A percentile compares a stretch with the other conserved stretches of the same genome.
These are phyloP conservation scores for Temnothorax curvispinosus DNA, from an alignment of 1,140 invertebrate species.

Conservation along the genomic window DNA sequence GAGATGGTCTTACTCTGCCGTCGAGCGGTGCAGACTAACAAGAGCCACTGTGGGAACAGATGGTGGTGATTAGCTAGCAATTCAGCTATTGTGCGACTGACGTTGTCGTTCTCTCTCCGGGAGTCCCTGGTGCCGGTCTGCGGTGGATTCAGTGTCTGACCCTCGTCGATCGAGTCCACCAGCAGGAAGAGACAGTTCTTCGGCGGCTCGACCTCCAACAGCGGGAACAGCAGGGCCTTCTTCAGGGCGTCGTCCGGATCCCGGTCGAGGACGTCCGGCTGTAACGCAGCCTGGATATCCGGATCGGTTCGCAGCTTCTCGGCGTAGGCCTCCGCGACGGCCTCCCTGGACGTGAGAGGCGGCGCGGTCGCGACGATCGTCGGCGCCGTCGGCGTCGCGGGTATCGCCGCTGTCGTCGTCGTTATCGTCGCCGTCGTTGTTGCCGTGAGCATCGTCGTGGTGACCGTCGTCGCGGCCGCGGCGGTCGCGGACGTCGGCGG, in stretches of 20 bases:
- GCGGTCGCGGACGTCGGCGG: slow-evolving; percentile 34
- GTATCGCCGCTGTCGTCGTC: neutral
- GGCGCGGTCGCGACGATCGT: slow-evolving; percentile 72
- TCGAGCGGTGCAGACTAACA: slow-evolving; percentile 95
- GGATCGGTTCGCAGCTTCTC: slow-evolving; percentile 92
- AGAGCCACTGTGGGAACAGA: slow-evolving; percentile 96
- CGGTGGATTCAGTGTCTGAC: slow-evolving; percentile 81
- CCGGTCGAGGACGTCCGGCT: slow-evolving; percentile 91
- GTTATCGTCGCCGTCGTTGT: slow-evolving; percentile 43
- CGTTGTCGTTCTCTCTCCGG: slow-evolving; percentile 85
- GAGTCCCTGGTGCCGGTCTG: slow-evolving; percentile 81
- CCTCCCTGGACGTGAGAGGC: slow-evolving; percentile 78
- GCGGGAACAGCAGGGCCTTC: slow-evolving; percentile 93
- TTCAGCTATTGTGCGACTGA: slow-evolving; percentile 92
- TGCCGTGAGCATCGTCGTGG: slow-evolving; percentile 65
- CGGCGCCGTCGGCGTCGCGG: slow-evolving; percentile 67
- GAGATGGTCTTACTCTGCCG: slow-evolving; percentile 94
- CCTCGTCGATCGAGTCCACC: slow-evolving; percentile 97
- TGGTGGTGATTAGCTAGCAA: slow-evolving; percentile 95
- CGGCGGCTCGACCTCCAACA: slow-evolving; percentile 93
- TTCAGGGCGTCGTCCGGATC: slow-evolving; percentile 97
- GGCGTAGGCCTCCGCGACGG: slow-evolving; percentile 92
- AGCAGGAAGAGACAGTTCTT: slow-evolving; percentile 94
- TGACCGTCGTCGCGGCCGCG: slow-evolving; percentile 17
- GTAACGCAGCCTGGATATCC: slow-evolving; percentile 90